phyloP scores from a whole-genome alignment of 2,113 vertebrate genomes.

The Azemiops feae region DNA sequence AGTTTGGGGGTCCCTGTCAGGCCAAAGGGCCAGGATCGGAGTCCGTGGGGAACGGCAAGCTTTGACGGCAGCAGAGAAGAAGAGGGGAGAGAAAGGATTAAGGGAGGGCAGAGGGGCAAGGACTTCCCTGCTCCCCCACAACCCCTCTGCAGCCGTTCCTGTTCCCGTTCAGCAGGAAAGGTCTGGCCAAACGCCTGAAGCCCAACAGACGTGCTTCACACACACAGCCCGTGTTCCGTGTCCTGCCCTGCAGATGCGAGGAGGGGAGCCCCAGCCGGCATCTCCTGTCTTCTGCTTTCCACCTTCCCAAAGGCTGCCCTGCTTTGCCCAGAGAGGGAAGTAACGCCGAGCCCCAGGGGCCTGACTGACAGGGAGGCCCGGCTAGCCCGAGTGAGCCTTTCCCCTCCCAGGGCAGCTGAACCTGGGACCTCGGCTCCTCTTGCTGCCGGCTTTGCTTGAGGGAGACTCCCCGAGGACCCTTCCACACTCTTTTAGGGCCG shows the following conservation, averaged over 20 bases:
- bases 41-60: background rate
- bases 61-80: background rate
- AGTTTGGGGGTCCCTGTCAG: background rate
- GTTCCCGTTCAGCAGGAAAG: background rate
- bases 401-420: background rate
- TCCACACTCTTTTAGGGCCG: accelerated
- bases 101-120: background rate
- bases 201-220: background rate
- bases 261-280: background rate
- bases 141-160: background rate
- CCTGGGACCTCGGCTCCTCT: background rate
- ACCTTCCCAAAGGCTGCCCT: background rate
- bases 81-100: background rate
- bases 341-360: too few species aligned
- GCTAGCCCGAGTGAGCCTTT: background rate
- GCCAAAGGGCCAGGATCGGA: background rate
- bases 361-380: background rate
- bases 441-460: background rate
- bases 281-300: background rate
- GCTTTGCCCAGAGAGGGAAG: background rate
- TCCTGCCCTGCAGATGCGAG: background rate
- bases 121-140: background rate
- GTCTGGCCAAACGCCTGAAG: background rate
- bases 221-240: too few species aligned
- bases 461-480: background rate